Base-by-base conservation (phyloP, 2,797 vertebrate species). In the Lithobates pipiens region DNA sequence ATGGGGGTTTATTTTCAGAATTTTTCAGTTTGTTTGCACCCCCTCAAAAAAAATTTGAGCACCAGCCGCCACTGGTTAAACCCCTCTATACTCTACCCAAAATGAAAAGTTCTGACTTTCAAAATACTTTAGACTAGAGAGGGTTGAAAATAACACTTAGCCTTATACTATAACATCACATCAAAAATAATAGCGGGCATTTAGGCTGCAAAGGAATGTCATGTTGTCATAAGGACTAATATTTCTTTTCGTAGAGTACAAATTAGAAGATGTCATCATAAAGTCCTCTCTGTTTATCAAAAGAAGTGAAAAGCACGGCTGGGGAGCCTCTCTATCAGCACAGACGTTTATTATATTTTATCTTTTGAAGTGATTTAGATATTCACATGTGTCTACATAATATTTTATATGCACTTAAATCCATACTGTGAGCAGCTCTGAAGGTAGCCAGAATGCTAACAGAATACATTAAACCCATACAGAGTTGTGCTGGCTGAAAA, bases 391-490 rank as follows among this genome's bases (percentile, higher is more conserved):
- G 27, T 70, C n/a, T 32, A 29, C 25, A 36, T 77, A n/a, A 63
- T 63, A 77, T 25, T 61, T 63, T 76, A 61, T 76, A 29, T 61
- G 50, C 50, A 61, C 50, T 36, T 61, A 61, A 54, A 23, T 57
- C 32, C 32, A 4, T 29, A 61, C 27, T 76, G 29, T 76, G 27
- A 76, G 46, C 46, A 27, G 6, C 16, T 25, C 65, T 67, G 3
- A 5, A 67, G 65, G 27, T 67, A 13, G 65, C 10, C 25, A 61
- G 65, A 67, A 67, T 27, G n/a, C 25, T 32, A n/a, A 76, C 46
- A 57, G 50, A 36, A 29, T 57, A 23, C 29, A 77, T 63, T 63
- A 63, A 36, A 61, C 32, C 4, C 21, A 50, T 54, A 54, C 10
- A 50, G 74, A 32, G 9, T 54, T 0, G 10, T 36, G 18, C 46